phyloP scores from a whole-genome alignment of 1,140 invertebrate genomes.

The Orchesella cincta region DNA sequence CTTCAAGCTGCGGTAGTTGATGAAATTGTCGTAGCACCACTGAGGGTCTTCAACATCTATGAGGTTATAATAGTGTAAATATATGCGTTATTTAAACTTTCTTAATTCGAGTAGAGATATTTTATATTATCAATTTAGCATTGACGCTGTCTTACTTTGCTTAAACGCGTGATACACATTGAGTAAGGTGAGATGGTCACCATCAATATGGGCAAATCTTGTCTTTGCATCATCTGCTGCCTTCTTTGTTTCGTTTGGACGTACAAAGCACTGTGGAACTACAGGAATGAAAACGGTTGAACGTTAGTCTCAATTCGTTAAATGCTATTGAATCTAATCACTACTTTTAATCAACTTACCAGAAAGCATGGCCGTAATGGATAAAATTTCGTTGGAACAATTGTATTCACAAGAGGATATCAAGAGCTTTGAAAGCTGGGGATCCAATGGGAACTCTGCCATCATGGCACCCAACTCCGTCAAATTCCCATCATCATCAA shows the following conservation, averaged over 20 bases:
- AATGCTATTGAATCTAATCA: background rate
- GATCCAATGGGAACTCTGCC: constrained; percentile 99
- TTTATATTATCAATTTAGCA: constrained; percentile 19
- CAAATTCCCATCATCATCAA: constrained; percentile 95
- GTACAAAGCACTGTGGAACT: constrained; percentile 99
- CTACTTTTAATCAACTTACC: constrained; percentile 65
- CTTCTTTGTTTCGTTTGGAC: constrained; percentile 98
- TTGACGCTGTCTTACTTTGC: constrained; percentile 77
- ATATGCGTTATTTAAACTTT: background rate
- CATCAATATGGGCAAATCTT: constrained; percentile 98
- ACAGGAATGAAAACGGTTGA: background rate
- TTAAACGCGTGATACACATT: constrained; percentile 99
- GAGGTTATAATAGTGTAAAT: constrained; percentile 21
- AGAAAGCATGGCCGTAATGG: constrained; percentile 98
- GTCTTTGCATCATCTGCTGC: constrained; percentile 99
- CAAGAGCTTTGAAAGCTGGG: constrained; percentile 98
- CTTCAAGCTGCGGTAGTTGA: constrained; percentile 97
- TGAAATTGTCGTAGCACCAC: constrained; percentile 99
- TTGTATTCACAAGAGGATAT: constrained; percentile 96
- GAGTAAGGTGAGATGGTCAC: constrained; percentile 93
- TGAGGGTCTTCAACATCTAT: constrained; percentile 84
- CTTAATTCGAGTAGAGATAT: constrained; percentile 9
- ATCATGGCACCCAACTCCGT: constrained; percentile 97
- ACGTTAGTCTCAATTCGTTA: background rate
- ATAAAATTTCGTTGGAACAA: constrained; percentile 99